These are phyloP conservation scores for Diaperis boleti DNA, from an alignment of 2,888 invertebrate species.

Conservation along the genomic window DNA sequence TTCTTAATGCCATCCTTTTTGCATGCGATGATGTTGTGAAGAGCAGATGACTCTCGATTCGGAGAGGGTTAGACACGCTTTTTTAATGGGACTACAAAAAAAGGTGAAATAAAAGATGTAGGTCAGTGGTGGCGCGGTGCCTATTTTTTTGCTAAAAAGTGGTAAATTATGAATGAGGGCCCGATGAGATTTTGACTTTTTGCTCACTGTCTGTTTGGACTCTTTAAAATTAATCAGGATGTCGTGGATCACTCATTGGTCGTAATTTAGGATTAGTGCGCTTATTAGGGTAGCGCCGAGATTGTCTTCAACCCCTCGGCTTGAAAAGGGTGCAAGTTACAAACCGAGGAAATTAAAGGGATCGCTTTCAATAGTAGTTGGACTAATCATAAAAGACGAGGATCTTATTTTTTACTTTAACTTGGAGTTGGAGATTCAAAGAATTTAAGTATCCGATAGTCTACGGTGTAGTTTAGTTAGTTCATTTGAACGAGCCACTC, in stretches of 20 bases:
- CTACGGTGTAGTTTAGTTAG: too few relatives aligned
- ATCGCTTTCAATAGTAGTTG: too few relatives aligned
- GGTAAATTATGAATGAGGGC: constrained; percentile 6
- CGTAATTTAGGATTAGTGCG: constrained; percentile 29
- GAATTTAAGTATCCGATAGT: too few relatives aligned
- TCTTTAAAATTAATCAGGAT: constrained; percentile 22
- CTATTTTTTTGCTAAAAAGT: constrained; percentile 7
- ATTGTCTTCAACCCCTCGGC: constrained; percentile 9
- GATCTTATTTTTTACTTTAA: too few relatives aligned
- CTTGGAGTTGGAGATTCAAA: too few relatives aligned
- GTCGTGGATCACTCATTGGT: background rate
- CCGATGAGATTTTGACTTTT: constrained; percentile 4
- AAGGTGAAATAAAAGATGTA: constrained; percentile 16
- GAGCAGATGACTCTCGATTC: constrained; percentile 28
- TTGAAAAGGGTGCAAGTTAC: constrained; percentile 28
- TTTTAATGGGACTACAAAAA: too few relatives aligned
- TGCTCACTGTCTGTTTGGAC: background rate
- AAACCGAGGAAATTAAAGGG: constrained; percentile 36
- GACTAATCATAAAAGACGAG: too few relatives aligned
- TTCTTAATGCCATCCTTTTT: constrained; percentile 19
- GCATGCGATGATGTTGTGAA: constrained; percentile 15
- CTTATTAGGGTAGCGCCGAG: constrained; percentile 7
- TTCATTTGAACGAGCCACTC: too few relatives aligned
- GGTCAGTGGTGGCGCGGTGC: constrained; percentile 22
- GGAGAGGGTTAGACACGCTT: constrained; percentile 33